These are phyloP conservation scores for Miniopterus natalensis DNA, from an alignment of 2,113 vertebrate species.

Conservation along the genomic window DNA sequence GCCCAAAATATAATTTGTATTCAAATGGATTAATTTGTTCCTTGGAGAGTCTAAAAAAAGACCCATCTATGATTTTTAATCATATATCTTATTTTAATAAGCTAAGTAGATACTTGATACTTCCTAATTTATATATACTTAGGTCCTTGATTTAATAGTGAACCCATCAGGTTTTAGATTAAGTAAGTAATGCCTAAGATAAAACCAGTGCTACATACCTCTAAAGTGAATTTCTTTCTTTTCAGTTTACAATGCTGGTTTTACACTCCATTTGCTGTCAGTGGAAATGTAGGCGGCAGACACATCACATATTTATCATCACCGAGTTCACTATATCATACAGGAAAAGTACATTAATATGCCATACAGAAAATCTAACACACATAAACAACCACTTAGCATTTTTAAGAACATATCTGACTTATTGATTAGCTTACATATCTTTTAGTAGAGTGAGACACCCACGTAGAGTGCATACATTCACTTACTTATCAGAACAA, in stretches of 20 bases:
- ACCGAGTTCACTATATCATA: constrained; percentile 47
- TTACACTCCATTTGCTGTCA: constrained; percentile 71
- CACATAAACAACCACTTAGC: constrained; percentile 75
- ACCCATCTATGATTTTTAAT: constrained; percentile 59
- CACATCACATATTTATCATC: constrained; percentile 57
- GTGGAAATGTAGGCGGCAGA: constrained; percentile 58
- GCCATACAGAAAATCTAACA: constrained; percentile 59
- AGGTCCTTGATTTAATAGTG: constrained; percentile 56
- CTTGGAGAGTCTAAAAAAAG: constrained; percentile 36
- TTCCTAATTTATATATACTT: constrained; percentile 70
- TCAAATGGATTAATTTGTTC: constrained; percentile 55
- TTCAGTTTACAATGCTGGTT: constrained; percentile 53
- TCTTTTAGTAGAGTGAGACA: constrained; percentile 29
- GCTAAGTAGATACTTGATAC: constrained; percentile 34
- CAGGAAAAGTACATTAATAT: constrained; percentile 63
- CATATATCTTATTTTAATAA: constrained; percentile 61
- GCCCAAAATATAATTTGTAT: constrained; percentile 68
- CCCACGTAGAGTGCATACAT: neutral
- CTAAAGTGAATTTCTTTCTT: constrained; percentile 58
- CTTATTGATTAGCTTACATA: constrained; percentile 71
- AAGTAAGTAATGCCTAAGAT: constrained; percentile 21
- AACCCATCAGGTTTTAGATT: constrained; percentile 48
- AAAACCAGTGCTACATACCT: constrained; percentile 1
- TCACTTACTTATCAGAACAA: constrained; percentile 41
- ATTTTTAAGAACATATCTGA: constrained; percentile 76